Base-by-base conservation (phyloP, 2,888 invertebrate genomes). In the Aporophyla lueneburgensis region DNA sequence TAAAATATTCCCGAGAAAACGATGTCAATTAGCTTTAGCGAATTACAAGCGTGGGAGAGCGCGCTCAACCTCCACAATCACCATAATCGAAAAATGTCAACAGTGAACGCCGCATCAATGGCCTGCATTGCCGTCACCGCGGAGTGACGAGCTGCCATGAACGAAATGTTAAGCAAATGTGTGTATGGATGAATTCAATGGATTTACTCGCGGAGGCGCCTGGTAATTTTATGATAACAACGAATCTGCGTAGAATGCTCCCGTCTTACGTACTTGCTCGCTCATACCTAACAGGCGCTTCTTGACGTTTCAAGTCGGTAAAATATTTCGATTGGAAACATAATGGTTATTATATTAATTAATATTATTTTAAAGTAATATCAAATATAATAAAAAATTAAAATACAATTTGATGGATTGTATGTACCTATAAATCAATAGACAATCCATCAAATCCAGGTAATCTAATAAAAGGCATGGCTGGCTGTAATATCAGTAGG, bases 151-250 rank as follows among this genome's bases (percentile, higher is more conserved):
- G 46, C 9, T 33, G 10, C 14, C 27, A 14, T 6, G 19, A 24
- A 24, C 14, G 6, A 46, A 40, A 53, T 49, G 0, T 24, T 62
- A 63, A 24, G 1, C 46, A 24, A 75, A 51, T 0, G 27, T 27
- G 5, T n/a, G n/a, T n/a, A n/a, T n/a, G n/a, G n/a, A n/a, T n/a
- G n/a, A n/a, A n/a, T n/a, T n/a, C n/a, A 53, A n/a, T 40, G 19
- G 5, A 5, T n/a, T 54, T 69, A 4, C 61, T 9, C 16, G 16
- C 27, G 33, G n/a, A 27, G 62, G 43, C 43, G 62, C 81, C 81
- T 78, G 33, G 2, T 14, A 16, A 12, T 43, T 80, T 74, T 14
- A n/a, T 63, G 24, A 33, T 49, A 56, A n/a, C n/a, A 72, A 56
- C 2, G 2, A 43, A 19, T 72, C 19, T 43, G 27, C 9, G 21